These are phyloP conservation scores for Pristionchus entomophagus DNA, from an alignment of 2,888 invertebrate genomes.

Conservation along the genomic window DNA sequence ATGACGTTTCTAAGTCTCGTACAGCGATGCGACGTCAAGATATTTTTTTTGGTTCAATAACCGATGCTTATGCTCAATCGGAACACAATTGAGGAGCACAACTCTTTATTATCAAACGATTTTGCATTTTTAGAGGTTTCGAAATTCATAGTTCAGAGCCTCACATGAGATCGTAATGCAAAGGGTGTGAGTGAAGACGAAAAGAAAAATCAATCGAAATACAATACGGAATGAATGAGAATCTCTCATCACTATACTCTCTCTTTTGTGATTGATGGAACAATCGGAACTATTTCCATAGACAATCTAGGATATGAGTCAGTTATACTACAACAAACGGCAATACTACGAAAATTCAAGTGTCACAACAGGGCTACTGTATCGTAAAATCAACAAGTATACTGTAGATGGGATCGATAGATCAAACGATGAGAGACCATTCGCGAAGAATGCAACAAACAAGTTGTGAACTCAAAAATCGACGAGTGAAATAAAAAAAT, in stretches of 20 bases:
- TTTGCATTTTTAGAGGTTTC: neutral
- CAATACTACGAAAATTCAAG: constrained; percentile 22
- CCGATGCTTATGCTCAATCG: neutral
- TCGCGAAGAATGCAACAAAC: neutral
- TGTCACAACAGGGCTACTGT: constrained; percentile 30
- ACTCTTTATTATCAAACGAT: constrained; percentile 19
- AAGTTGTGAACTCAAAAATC: neutral
- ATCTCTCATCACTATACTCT: neutral
- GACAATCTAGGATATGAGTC: constrained; percentile 32
- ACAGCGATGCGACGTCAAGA: neutral
- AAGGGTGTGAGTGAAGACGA: neutral
- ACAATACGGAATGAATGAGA: neutral
- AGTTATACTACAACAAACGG: neutral
- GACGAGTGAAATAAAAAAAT: neutral
- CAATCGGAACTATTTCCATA: neutral
- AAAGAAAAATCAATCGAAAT: neutral
- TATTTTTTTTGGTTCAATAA: neutral
- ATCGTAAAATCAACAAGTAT: constrained; percentile 19
- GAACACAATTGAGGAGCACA: neutral
- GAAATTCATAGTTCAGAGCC: constrained; percentile 15
- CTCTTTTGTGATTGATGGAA: constrained; percentile 16
- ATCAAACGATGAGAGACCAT: constrained; percentile 12
- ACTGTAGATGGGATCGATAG: neutral
- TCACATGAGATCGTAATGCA: constrained; percentile 15
- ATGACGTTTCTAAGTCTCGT: neutral